Percentiles rank a stretch among this genome's conserved stretches.
These are phyloP conservation scores for Pogonocichla stellata DNA, from an alignment of 2,113 vertebrate genomes.

Conservation along the genomic window DNA sequence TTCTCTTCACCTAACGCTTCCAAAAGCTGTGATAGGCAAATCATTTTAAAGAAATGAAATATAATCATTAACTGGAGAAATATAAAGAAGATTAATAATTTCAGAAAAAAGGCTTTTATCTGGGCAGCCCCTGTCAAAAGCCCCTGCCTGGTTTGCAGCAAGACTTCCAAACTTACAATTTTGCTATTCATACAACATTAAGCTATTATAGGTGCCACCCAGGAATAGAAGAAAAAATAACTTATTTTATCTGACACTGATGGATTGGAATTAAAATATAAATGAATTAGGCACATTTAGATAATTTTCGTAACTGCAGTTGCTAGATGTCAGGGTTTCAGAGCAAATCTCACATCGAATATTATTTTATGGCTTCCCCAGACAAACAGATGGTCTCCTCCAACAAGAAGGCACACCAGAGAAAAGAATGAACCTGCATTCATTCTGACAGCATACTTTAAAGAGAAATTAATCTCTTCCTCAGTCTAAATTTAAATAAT, in stretches of 20 bases:
- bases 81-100: background rate
- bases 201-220: conserved; percentile 9
- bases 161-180: conserved; percentile 18
- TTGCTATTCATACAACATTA: conserved; percentile 43
- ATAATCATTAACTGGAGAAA: conserved; percentile 3
- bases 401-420: conserved; percentile 8
- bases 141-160: background rate
- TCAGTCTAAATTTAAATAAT: conserved; percentile 49
- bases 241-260: conserved; percentile 70
- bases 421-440: background rate
- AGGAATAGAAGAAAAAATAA: conserved; percentile 53
- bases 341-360: conserved; percentile 36
- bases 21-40: background rate
- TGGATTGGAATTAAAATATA: conserved; percentile 70
- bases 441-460: conserved; percentile 29
- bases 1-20: background rate
- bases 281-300: conserved; percentile 68
- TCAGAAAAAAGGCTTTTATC: background rate
- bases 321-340: conserved; percentile 47
- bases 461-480: conserved; percentile 27
- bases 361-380: conserved; percentile 63
- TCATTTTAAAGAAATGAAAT: background rate
- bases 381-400: conserved; percentile 64
- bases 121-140: background rate
- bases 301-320: conserved; percentile 66